phyloP scores from a whole-genome alignment of 1,140 invertebrate genomes.

The Ceratina japonica region DNA sequence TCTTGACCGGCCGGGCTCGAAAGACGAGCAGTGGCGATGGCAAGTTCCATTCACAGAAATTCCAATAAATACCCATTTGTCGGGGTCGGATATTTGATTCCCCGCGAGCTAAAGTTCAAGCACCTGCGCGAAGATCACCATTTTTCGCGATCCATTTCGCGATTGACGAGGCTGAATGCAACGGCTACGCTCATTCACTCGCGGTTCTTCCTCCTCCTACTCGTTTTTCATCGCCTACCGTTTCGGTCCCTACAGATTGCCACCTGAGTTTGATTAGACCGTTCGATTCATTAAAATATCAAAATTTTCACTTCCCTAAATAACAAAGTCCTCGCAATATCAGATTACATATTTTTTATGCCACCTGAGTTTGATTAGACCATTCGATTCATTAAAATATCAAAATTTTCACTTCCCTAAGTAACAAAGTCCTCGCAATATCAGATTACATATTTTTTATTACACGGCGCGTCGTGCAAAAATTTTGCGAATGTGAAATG shows the following conservation, averaged over 20 bases:
- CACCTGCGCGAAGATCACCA: background rate
- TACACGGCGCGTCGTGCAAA: no score
- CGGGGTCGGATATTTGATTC: slow-evolving; percentile 25
- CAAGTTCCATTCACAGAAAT: slow-evolving; percentile 24
- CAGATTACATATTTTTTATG: no score
- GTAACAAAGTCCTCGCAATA: no score
- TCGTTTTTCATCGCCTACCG: background rate
- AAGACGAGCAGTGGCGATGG: background rate
- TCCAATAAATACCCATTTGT: slow-evolving; percentile 59
- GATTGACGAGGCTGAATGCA: slow-evolving; percentile 23
- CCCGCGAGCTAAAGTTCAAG: background rate
- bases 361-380: no score
- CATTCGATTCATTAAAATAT: no score
- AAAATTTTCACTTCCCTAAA: no score
- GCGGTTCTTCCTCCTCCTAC: background rate
- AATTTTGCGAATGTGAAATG: no score
- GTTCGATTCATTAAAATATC: no score
- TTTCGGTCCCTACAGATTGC: background rate
- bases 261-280: background rate
- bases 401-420: no score
- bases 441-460: no score
- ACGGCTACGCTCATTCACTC: background rate
- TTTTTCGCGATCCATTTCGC: slow-evolving; percentile 29
- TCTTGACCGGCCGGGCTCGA: background rate
- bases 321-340: no score